Base-by-base conservation (phyloP, 2,113 vertebrate genomes). In the Poicephalus meyeri region DNA sequence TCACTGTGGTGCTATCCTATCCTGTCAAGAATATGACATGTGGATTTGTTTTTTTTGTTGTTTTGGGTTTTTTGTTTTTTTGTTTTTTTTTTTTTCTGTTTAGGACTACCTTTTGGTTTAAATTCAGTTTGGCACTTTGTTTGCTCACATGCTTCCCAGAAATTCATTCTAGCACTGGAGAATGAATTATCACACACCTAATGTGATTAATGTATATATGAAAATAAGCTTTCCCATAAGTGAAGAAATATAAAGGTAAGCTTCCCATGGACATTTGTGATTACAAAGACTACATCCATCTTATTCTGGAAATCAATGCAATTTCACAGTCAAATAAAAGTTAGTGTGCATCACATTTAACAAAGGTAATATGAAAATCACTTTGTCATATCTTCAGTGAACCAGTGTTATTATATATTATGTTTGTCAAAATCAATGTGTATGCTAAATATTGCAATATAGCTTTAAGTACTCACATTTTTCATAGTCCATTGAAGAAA, bases 171-270 rank as follows among this genome's bases (percentile, higher is more conserved):
- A 93, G 16, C 44, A 61, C 42, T 41, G 52, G 65, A 72, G 69
- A 89, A 93, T 68, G 24, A 86, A 92, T 84, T 91, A 93, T 78
- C 69, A 71, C 44, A 74, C 56, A 83, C 29, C 55, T 93, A 91
- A 78, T 41, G 68, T 94, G 88, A 96, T 93, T 78, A 94, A 94
- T 91, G 64, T 61, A 24, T 76, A 52, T 78, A 56, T 84, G 88
- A 92, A 95, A 97, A 92, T 79, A 78, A 84, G 47, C 47, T 90
- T 95, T 96, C 69, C 60, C 44, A 88, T 81, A 95, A 93, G 52
- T 56, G 69, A 92, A 93, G 77, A 87, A 93, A 92, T 61, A 84
- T 79, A 88, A 92, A 91, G 81, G 46, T 92, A 90, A 95, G 44
- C 42, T 76, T 90, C 37, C 28, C 41, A 20, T 72, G 80, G 55